Conservation (phyloP, 1,140 invertebrate species). For the Drosophila biarmipes region DNA sequence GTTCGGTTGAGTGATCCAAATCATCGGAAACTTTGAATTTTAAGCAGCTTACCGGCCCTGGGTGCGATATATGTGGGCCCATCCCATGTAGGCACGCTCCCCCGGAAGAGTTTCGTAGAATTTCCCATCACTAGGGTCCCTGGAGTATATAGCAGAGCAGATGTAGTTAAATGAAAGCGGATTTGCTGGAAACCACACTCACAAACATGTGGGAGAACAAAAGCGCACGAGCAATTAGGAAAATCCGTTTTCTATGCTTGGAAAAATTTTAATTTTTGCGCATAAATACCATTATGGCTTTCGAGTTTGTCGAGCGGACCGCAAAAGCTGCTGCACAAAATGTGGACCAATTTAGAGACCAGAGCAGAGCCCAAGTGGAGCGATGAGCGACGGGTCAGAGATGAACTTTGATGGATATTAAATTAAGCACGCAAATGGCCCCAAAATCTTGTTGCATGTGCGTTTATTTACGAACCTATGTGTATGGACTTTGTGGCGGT, state of each 20-base stretch:
- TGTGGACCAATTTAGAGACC: neutral
- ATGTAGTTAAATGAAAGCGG: constrained; percentile 59
- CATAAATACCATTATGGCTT: constrained; percentile 49
- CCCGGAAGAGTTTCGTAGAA: neutral
- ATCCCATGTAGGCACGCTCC: neutral
- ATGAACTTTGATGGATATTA: constrained; percentile 48
- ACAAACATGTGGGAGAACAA: constrained; percentile 12
- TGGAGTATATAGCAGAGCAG: constrained; percentile 1
- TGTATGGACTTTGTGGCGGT: constrained; percentile 2
- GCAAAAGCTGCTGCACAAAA: constrained; percentile 29
- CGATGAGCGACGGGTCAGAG: constrained; percentile 29
- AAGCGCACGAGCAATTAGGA: constrained; percentile 32
- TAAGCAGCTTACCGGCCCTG: constrained; percentile 66
- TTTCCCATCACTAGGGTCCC: neutral
- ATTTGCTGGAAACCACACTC: constrained; percentile 44
- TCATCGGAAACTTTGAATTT: constrained; percentile 68
- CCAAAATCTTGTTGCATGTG: constrained; percentile 22
- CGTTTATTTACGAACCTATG: neutral
- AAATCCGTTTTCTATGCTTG: constrained; percentile 39
- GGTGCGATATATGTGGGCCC: neutral
- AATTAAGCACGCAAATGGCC: constrained; percentile 52
- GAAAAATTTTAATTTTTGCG: constrained; percentile 45
- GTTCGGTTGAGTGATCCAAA: constrained; percentile 56
- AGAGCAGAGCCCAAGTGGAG: constrained; percentile 2
- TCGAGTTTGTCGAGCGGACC: constrained; percentile 28